These are phyloP conservation scores for Tragelaphus strepsiceros DNA, from an alignment of 2,113 vertebrate species.

Conservation along the genomic window DNA sequence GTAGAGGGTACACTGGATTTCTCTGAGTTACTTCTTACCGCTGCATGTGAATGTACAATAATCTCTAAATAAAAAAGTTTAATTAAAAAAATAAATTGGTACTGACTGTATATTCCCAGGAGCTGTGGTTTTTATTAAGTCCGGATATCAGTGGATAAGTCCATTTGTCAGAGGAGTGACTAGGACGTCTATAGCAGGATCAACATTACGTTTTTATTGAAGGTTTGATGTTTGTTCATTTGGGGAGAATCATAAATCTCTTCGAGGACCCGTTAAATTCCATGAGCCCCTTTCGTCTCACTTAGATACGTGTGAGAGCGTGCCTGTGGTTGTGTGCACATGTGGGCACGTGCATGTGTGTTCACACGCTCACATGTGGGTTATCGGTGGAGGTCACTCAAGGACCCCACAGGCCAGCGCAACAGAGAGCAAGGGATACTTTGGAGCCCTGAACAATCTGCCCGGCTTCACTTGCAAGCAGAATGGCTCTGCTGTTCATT, in stretches of 20 bases:
- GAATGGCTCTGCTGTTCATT: neutral
- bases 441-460: fast-evolving
- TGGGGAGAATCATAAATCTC: neutral
- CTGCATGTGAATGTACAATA: fast-evolving
- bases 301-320: fast-evolving
- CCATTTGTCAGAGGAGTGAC: neutral
- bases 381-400: neutral
- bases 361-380: fast-evolving
- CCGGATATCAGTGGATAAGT: fast-evolving
- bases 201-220: fast-evolving
- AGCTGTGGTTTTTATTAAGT: neutral
- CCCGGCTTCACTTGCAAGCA: fast-evolving
- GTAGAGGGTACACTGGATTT: fast-evolving
- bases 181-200: neutral
- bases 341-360: fast-evolving
- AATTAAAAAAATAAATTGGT: neutral
- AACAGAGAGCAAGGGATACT: no score
- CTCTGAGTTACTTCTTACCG: no score
- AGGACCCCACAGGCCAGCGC: neutral
- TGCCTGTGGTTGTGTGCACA: fast-evolving
- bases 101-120: neutral
- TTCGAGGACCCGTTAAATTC: neutral
- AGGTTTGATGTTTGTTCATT: neutral
- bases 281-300: neutral
- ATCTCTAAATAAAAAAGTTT: neutral